Evolutionary conservation across 2,113 vertebrate genomes (phyloP), one percentile per base, ranked within the genome.

Genomic region (Cathartes aura): DNA sequence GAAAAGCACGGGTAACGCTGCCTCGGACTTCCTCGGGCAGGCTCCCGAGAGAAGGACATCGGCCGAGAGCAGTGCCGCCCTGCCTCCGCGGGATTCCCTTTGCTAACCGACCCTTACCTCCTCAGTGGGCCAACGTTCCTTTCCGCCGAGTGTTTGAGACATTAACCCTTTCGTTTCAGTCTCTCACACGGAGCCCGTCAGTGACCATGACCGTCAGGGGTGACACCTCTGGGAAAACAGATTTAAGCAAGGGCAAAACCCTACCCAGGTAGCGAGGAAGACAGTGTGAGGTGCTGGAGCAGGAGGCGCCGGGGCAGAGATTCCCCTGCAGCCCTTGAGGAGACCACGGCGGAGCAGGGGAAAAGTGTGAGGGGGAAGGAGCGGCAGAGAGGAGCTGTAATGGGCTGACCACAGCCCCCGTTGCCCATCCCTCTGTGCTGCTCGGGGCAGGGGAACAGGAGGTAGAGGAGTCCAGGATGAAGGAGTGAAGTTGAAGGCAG

Each of bases 211-310:
- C 38, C 38, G 38, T 38, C 38, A 38, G 38, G 38, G 50, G 9
- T 5, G 43, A 7, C 2, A 8, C 52, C 30, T 20, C 40, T 55
- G 47, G 64, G 26, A 47, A 63, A 75, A 30, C 12, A 53, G 26
- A 12, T 20, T n/a, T 52, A 15, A 70, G n/a, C 20, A 36, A n/a
- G 36, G 42, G 15, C 26, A 80, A 47, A 59, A 9, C 3, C 1
- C 19, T 5, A 1, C 2, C 13, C 1, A 13, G 19, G 8, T 0
- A 11, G 34, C 18, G 52, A 17, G 36, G 36, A 4, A 3, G 19
- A 1, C 0, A 7, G 15, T 18, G 40, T 40, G 87, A 30, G 45
- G 34, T 36, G 30, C 1, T 36, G 38, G 29, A 4, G 52, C 1
- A 26, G 22, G 8, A 42, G 27, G 26, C 1, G 3, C 3, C 29